phyloP scores from a whole-genome alignment of 2,113 vertebrate genomes.

The Zosterops hypoxanthus region DNA sequence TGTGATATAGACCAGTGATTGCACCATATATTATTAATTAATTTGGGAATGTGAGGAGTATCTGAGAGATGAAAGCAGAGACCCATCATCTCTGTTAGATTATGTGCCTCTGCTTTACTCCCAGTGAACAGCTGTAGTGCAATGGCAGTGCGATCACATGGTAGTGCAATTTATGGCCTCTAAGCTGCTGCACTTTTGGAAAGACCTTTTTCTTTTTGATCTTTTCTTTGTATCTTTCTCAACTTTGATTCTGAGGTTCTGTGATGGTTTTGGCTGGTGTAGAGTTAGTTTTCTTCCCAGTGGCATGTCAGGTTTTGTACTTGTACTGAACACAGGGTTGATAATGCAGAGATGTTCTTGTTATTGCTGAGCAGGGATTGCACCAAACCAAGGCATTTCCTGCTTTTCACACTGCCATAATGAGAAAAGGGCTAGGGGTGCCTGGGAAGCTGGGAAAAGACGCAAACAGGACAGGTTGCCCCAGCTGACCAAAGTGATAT shows the following conservation, averaged over 20 bases:
- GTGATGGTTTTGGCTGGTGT: neutral
- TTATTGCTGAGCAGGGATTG: neutral
- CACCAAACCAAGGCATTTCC: neutral
- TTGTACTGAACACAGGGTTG: neutral
- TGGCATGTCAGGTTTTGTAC: neutral
- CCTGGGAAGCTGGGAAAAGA: neutral
- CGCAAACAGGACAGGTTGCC: no score
- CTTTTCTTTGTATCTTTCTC: neutral
- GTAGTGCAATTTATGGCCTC: neutral
- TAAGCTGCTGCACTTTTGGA: neutral
- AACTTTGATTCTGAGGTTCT: neutral
- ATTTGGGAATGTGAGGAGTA: neutral
- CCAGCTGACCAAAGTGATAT: neutral
- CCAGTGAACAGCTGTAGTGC: neutral
- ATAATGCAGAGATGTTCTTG: neutral
- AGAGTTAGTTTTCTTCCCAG: neutral
- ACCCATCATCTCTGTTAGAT: neutral
- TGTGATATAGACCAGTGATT: neutral
- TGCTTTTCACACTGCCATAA: neutral
- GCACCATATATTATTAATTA: neutral
- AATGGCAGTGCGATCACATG: neutral
- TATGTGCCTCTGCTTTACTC: neutral
- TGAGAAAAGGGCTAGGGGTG: neutral
- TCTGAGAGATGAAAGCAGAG: neutral
- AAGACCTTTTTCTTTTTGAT: neutral